Conservation (phyloP, 2,888 invertebrate species). For the Isoperla grammatica region DNA sequence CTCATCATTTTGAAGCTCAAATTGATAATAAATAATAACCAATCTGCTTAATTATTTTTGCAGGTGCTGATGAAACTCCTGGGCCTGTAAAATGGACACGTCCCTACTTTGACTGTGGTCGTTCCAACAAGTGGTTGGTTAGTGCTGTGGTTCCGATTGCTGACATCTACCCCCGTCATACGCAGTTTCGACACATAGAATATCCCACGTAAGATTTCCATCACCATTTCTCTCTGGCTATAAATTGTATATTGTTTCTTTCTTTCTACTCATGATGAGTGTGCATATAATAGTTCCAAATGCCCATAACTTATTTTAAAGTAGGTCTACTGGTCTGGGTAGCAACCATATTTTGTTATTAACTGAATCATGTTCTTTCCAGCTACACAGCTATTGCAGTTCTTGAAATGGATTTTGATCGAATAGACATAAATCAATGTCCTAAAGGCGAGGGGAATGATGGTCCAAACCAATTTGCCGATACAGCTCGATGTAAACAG, state of each 20-base stretch:
- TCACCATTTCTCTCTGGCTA: conserved; percentile 1
- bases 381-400: conserved; percentile 90
- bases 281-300: no score
- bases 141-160: conserved; percentile 91
- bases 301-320: no score
- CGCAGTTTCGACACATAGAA: conserved; percentile 87
- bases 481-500: conserved; percentile 85
- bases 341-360: background rate
- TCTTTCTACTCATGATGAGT: no score
- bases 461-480: conserved; percentile 80
- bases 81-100: conserved; percentile 92
- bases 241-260: conserved; percentile 3
- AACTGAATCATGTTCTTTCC: conserved; percentile 30
- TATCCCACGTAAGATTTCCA: conserved; percentile 77
- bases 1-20: no score
- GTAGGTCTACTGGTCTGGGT: background rate
- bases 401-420: conserved; percentile 92
- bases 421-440: conserved; percentile 97
- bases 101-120: conserved; percentile 94
- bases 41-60: background rate
- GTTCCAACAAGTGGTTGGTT: conserved; percentile 93
- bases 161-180: conserved; percentile 91
- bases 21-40: no score
- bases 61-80: conserved; percentile 77
- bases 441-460: conserved; percentile 83